Conservation (phyloP, 1,140 invertebrate genomes). For the Microplitis mediator region DNA sequence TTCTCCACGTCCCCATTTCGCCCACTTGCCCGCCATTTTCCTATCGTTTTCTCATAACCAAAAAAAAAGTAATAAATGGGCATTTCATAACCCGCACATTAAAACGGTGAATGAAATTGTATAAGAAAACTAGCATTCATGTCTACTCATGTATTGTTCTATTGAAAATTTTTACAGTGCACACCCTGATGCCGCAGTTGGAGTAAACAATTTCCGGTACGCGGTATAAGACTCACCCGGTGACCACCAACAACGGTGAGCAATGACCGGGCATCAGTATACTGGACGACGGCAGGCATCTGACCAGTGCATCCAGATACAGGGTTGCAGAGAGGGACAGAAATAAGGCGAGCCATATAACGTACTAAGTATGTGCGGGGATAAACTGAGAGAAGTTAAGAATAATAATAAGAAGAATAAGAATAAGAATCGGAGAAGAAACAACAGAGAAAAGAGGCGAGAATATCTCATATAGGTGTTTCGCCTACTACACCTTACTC, state of each 20-base stretch:
- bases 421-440: neutral
- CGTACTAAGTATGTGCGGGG: too few species aligned
- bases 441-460: neutral
- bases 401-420: neutral
- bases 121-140: too few species aligned
- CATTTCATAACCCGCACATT: too few species aligned
- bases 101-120: too few species aligned
- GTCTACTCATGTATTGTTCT: too few species aligned
- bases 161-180: neutral
- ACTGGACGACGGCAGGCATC: neutral
- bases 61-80: too few species aligned
- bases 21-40: too few species aligned
- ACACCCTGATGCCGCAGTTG: neutral
- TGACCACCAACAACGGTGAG: conserved; percentile 28
- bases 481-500: conserved; percentile 18
- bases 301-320: neutral
- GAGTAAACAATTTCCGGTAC: conserved; percentile 26
- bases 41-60: too few species aligned
- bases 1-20: too few species aligned
- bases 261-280: conserved; percentile 21
- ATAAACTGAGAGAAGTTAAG: too few species aligned
- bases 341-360: too few species aligned
- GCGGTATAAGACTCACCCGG: neutral
- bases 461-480: conserved; percentile 9
- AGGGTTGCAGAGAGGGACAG: too few species aligned